Conservation (phyloP, 2,113 vertebrate species). For the Calyptomena viridis region DNA sequence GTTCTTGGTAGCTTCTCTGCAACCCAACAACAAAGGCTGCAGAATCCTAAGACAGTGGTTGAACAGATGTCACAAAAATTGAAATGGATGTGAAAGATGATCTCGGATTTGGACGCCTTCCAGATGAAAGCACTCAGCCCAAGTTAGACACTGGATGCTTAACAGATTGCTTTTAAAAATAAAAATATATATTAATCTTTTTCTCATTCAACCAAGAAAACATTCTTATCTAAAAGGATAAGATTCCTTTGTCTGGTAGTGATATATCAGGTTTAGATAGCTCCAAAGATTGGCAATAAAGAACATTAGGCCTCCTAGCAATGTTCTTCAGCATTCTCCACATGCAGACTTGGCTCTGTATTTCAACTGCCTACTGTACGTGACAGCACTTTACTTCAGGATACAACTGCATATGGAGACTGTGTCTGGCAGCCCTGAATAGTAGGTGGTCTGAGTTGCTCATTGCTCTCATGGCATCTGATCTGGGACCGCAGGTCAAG, state of each 20-base stretch:
- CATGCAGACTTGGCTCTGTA: not conserved
- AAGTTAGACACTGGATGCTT: not conserved
- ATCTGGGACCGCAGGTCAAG: not conserved
- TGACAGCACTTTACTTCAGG: not conserved
- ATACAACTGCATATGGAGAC: not conserved
- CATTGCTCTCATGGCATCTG: not conserved
- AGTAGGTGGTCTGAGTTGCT: not conserved
- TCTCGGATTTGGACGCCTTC: not conserved
- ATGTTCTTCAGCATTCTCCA: not conserved
- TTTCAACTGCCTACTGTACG: not conserved
- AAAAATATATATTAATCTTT: not conserved
- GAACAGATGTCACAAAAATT: not conserved
- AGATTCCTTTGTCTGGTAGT: not conserved
- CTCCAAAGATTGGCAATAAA: not conserved
- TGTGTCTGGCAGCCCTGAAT: not conserved
- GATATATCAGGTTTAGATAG: not conserved
- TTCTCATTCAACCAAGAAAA: not conserved
- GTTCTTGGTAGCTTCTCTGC: not conserved
- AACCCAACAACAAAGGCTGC: not conserved
- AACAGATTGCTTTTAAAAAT: not conserved
- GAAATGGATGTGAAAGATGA: not conserved
- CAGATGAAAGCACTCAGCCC: not conserved
- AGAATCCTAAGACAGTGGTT: not conserved
- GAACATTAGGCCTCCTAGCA: not conserved
- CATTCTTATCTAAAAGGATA: not conserved